Evolutionary conservation across 2,888 invertebrate species (phyloP).

Genomic region (Aquatica leii): DNA sequence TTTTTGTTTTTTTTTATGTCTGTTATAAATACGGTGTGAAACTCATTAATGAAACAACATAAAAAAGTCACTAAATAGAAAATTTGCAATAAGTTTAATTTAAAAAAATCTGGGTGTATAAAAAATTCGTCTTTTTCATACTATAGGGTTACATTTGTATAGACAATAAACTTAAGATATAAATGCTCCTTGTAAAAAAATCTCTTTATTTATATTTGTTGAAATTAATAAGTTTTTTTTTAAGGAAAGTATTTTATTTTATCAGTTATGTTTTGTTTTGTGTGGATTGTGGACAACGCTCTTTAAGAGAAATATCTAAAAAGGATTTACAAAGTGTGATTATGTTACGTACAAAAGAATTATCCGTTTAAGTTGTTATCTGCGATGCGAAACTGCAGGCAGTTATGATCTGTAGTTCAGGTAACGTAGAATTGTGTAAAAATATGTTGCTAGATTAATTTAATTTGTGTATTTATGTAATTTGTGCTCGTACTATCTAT

Average conservation of each 20-base stretch:
- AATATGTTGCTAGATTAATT: constrained; percentile 28
- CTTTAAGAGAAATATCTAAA: not conserved
- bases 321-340: constrained; percentile 20
- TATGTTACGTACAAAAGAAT: constrained; percentile 29
- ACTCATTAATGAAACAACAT: constrained; percentile 54
- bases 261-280: not conserved
- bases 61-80: constrained; percentile 24
- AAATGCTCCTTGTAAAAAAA: not conserved
- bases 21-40: constrained; percentile 57
- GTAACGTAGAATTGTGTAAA: constrained; percentile 32
- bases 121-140: not conserved
- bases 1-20: constrained; percentile 58
- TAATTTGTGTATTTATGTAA: constrained; percentile 35
- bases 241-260: not conserved
- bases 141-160: constrained; percentile 1
- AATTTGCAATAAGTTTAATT: constrained; percentile 14
- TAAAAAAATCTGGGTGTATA: not conserved
- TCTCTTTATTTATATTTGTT: not conserved
- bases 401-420: constrained; percentile 21
- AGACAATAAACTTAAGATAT: constrained; percentile 8
- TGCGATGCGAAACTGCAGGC: constrained; percentile 22
- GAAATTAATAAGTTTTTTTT: not conserved
- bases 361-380: constrained; percentile 32
- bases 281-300: not conserved
- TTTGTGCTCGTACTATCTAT: constrained; percentile 22